Base-by-base conservation (phyloP, 1,140 invertebrate genomes). In the Pectinophora gossypiella region DNA sequence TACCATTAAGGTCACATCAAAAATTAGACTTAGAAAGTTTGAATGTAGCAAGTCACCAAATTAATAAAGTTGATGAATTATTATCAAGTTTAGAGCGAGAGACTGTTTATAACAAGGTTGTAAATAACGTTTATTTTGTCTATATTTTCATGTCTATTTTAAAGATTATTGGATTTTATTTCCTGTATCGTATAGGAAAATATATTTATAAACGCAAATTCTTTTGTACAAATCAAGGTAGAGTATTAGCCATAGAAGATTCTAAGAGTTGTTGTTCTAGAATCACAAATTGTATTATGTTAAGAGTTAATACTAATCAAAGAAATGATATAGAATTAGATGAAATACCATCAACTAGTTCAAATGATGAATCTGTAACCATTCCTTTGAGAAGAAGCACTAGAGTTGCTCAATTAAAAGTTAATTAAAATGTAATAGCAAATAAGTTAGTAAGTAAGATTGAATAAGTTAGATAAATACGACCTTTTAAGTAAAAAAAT, bases 201-300 rank as follows among this genome's bases (percentile, higher is more conserved):
- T 59, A 59, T 54, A 10, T 59, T 22, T 44, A 20, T 43, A 48
- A 38, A 48, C 46, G 51, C 32, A 54, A 59, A n/a, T 59, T 59
- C 36, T 54, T 54, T 51, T 59, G 51, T 48, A 48, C 43, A 3
- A 38, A 27, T 42, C 16, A 13, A 27, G 10, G 15, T 15, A 51
- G 48, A 27, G 1, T 16, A 18, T 43, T 51, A 42, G 48, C 48
- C 15, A 19, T 51, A 16, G 48, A 42, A 51, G 48, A 51, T 18
- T 22, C 48, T 9, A 19, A 15, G 16, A 23, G 2, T 15, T 43
- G 48, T 27, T 51, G 48, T 51, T 13, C 16, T 23, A 4, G 48
- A 22, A 43, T 51, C 1, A 51, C 48, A 13, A 51, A 51, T 38
- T 51, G 48, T 42, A 51, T 51, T 2, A 51, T 38, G 1, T 51